Percentiles rank a stretch among this genome's conserved stretches.
Evolutionary conservation across 2,797 vertebrate genomes (phyloP).

Genomic region (Halcyon smyrnensis): DNA sequence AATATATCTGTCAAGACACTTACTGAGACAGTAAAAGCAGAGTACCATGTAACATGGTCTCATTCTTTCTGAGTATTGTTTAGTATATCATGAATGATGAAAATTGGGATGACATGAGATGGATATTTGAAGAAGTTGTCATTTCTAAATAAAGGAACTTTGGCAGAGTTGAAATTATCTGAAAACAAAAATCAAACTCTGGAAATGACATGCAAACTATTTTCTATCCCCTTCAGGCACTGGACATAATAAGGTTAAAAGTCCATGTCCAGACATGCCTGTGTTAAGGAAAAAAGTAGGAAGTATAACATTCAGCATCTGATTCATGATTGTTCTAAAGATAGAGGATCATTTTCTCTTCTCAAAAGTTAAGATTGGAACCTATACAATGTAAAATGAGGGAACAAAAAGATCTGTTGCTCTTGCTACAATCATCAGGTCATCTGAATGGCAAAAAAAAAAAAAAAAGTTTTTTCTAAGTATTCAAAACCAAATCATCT

Average conservation of each 20-base stretch:
- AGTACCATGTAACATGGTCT: neutral
- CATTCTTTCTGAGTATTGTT: neutral
- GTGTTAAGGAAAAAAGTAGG: neutral
- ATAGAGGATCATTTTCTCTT: neutral
- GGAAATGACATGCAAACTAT: neutral
- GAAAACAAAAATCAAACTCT: neutral
- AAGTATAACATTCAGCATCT: neutral
- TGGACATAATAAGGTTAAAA: neutral
- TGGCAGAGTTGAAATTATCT: neutral
- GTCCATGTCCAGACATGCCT: neutral
- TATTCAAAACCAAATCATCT: neutral
- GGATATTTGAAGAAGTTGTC: neutral
- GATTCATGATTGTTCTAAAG: neutral
- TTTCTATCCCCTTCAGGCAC: neutral
- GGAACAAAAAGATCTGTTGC: neutral
- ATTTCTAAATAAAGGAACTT: neutral
- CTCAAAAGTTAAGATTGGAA: neutral
- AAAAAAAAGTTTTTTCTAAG: neutral
- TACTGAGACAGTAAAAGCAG: neutral
- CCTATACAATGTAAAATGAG: neutral
- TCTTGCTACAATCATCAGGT: neutral
- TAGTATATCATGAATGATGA: neutral
- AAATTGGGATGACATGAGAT: neutral
- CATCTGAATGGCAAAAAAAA: neutral
- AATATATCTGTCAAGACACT: neutral